Base-by-base conservation (phyloP, 2,797 vertebrate genomes). In the Rhabdomys pumilio region DNA sequence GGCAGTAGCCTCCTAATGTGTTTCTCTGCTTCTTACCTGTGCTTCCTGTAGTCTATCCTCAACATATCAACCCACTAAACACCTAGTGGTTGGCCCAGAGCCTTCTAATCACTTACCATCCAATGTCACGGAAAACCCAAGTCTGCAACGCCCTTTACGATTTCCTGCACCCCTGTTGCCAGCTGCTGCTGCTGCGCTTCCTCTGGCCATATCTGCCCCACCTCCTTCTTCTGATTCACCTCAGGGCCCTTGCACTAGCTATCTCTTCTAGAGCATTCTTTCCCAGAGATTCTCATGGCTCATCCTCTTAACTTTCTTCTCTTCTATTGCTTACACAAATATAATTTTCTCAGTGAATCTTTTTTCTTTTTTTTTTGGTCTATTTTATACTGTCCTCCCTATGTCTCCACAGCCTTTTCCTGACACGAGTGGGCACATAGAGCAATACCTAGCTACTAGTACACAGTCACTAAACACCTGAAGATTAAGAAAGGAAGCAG, bases 351-450 rank as follows among this genome's bases (percentile, higher is more conserved):
- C 55, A 47, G n/a, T 80, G 34, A 95, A 65, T 67, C 19, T 2
- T 76, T 84, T 88, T 29, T 75, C 72, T 67, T 15, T 2, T 76
- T 84, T 88, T 29, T 75, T 77, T 95, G 38, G 76, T 12, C 61
- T 92, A 65, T 76, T 91, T 95, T 95, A 91, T 91, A 91, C 22
- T 80, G 61, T 75, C 57, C 29, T 81, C n/a, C 94, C 13, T 82
- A 41, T 73, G 53, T 12, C 59, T 44, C 67, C 50, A 24, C 3
- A 3, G 7, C 81, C 9, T 50, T 86, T 81, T 53, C 67, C 31
- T 53, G 53, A 10, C 59, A 72, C 6, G 15, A 80, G 38, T n/a
- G 44, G 15, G 12, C 77, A 89, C 41, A 22, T 77, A 79, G 82
- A 85, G 55, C 57, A 69, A 77, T 34, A 80, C 14, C 57, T 72